Base-by-base conservation (phyloP, 2,888 invertebrate species). In the Schizotus pectinicornis region DNA sequence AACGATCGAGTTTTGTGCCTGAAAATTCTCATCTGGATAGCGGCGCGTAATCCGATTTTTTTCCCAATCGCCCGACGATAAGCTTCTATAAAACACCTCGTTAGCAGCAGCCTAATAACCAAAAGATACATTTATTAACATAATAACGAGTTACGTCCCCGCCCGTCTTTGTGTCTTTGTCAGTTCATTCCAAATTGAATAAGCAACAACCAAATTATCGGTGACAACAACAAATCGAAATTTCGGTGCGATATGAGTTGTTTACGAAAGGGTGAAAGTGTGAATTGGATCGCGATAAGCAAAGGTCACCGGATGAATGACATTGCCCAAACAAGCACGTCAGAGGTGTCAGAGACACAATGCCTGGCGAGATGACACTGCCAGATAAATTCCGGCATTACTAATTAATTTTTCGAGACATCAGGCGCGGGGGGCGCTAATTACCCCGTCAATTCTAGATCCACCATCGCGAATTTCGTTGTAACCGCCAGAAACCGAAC, bases 281-380 rank as follows among this genome's bases (percentile, higher is more conserved):
- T 13, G 11, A 38, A 38, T 38, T 11, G 5, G 7, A 38, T 38
- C 13, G 6, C 7, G n/a, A 12, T 13, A 11, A 38, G 38, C 5
- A 48, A 37, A 48, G 48, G 48, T 37, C 36, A 46, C 48, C 22
- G 34, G 35, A 34, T 13, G 47, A 36, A 35, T 14, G 47, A 35
- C 47, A 38, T 22, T n/a, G 22, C 1, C 46, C 30, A 34, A 34
- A 49, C 49, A 35, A 22, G 38, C 47, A 46, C 22, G 22, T 22
- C 22, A 22, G 22, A 5, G 5, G 22, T 5, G 22, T 22, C 22
- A 22, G 22, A 5, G 5, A 5, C 22, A 22, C 22, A 22, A 22
- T 22, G 5, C 22, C 22, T 22, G 22, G 14, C 35, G 11, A 38
- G 47, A 47, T 47, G 47, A 46, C 47, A 36, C 9, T 6, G 11